A percentile compares a stretch with the other conserved stretches of the same genome.
Conservation (phyloP, 2,888 invertebrate species). For the Diarsia mendica region DNA sequence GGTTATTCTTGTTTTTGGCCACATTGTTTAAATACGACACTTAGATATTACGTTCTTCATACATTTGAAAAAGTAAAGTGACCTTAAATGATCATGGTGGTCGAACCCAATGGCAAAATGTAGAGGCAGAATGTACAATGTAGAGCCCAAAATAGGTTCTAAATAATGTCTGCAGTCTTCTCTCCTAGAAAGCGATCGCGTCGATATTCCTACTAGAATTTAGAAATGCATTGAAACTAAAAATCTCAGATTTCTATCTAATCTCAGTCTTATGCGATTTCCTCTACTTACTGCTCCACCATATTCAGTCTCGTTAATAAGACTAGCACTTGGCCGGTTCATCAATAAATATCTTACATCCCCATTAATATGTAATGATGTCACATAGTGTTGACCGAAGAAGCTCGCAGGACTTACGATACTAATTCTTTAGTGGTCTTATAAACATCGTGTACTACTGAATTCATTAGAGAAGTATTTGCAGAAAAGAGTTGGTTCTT, state of each 20-base stretch:
- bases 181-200: not conserved
- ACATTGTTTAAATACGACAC: constrained; percentile 59
- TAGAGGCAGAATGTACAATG: not conserved
- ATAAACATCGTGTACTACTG: not conserved
- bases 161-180: not conserved
- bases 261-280: constrained; percentile 4
- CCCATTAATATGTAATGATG: constrained; percentile 18
- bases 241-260: not conserved
- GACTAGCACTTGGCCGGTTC: constrained; percentile 10
- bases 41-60: constrained; percentile 49
- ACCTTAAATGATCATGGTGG: not conserved
- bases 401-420: constrained; percentile 12
- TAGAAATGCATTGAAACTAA: not conserved
- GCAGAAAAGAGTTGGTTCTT: not conserved
- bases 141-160: not conserved
- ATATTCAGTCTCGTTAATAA: not conserved
- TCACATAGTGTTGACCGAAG: constrained; percentile 19
- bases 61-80: constrained; percentile 12
- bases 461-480: not conserved
- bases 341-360: constrained; percentile 20
- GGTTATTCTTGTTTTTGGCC: constrained; percentile 59
- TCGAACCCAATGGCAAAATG: constrained; percentile 7
- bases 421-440: constrained; percentile 15
- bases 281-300: not conserved
- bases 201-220: not conserved